Base-by-base conservation (phyloP, 2,888 invertebrate species). In the Pilophorus perplexus region DNA sequence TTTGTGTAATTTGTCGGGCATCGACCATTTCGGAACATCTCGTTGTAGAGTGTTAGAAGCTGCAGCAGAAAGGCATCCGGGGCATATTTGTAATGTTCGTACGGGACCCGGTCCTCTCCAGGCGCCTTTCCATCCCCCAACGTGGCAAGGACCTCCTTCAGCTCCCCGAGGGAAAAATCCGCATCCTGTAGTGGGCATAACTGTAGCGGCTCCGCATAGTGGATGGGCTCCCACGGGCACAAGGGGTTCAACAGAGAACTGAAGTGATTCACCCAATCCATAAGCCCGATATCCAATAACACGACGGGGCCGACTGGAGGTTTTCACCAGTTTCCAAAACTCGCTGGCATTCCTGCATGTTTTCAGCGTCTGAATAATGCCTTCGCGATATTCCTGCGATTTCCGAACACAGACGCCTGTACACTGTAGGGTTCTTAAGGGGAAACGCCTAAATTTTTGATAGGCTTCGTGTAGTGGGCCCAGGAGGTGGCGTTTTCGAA, bases 1-100 rank as follows among this genome's bases (percentile, higher is more conserved):
- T 25, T 18, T 38, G 27, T 42, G 40, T 52, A 68, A 22, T 12
- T 27, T 10, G 44, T 22, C 1, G 68, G 62, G 16, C 60, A 44
- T 1, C 6, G 46, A 8, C 55, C 48, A 10, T 1, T 14, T 33
- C 33, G 27, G 27, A 54, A 68, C 14, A 66, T 54, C 8, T 27
- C 4, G 55, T 62, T 68, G 33, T 25, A 68, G 16, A 67, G n/a
- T 18, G 10, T 3, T 37, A 68, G 22, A 2, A 60, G 38, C 10
- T 23, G 28, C 6, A 37, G 22, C 33, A 66, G 33, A 27, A 66
- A 38, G 2, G 23, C 28, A 4, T 44, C 37, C 18, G 28, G 38
- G 1, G 23, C 44, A 20, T 57, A 23, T 23, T 66, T 66, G 23
- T 46, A 59, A 33, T 59, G 48, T 48, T 60, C 60, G 10, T 60